Percentiles rank a stretch among this genome's conserved stretches.
phyloP scores from a whole-genome alignment of 2,113 vertebrate genomes.

The Festucalex cinctus region DNA sequence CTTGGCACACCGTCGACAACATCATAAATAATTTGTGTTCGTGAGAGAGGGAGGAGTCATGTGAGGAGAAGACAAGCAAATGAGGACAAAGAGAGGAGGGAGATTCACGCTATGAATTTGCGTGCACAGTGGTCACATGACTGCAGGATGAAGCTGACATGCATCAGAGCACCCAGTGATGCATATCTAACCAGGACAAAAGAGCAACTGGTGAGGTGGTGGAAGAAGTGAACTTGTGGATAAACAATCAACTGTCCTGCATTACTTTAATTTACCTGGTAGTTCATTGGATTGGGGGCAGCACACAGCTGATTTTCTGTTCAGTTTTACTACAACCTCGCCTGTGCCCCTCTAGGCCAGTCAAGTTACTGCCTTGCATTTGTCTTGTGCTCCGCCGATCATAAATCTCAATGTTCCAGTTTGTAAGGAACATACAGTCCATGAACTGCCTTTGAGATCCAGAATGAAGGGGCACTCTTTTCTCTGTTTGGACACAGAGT shows the following conservation, averaged over 20 bases:
- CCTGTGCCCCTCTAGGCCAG: constrained; percentile 16
- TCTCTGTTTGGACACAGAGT: not conserved
- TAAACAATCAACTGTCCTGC: constrained; percentile 18
- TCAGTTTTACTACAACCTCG: constrained; percentile 7
- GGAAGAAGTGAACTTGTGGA: constrained; percentile 11
- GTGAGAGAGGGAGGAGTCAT: constrained; percentile 18
- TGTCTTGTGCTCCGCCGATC: constrained; percentile 25
- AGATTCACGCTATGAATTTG: constrained; percentile 18
- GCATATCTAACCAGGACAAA: constrained; percentile 32
- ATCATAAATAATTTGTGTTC: not conserved
- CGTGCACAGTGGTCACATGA: constrained; percentile 36
- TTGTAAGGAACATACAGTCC: not conserved
- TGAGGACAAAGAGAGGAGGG: constrained; percentile 38
- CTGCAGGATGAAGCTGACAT: constrained; percentile 31
- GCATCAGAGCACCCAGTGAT: not conserved
- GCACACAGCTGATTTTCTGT: constrained; percentile 15
- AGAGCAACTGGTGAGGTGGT: not conserved
- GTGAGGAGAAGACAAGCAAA: constrained; percentile 38
- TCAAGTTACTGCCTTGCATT: constrained; percentile 21
- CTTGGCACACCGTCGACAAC: not conserved
- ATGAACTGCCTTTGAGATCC: not conserved
- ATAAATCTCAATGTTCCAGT: constrained; percentile 42
- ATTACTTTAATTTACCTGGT: constrained; percentile 29
- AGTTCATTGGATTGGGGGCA: not conserved
- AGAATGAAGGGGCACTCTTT: not conserved